Evolutionary conservation across 2,113 vertebrate species (phyloP).

Genomic region (Vanacampus margaritifer): DNA sequence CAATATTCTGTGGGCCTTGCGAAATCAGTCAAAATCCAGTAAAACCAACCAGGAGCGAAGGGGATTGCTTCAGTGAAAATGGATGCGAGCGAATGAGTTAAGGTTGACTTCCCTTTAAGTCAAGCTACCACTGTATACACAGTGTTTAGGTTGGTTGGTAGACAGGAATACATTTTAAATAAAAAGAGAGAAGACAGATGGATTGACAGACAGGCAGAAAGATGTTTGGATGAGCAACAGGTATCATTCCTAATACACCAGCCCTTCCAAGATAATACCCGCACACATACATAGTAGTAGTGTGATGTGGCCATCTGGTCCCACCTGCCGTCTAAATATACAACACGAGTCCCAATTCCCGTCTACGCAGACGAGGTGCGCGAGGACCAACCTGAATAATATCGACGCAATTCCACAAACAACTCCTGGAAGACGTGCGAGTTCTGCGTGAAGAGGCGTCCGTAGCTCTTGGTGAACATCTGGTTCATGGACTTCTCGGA

Average conservation of each 20-base stretch:
- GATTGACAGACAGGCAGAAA: not conserved
- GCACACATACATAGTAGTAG: not conserved
- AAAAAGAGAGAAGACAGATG: not conserved
- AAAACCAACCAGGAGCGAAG: too few species aligned
- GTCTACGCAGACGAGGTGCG: not conserved
- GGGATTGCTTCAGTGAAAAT: too few species aligned
- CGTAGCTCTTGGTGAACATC: constrained; percentile 86
- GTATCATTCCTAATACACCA: not conserved
- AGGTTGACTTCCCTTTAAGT: too few species aligned
- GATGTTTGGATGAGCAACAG: not conserved
- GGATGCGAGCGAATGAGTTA: too few species aligned
- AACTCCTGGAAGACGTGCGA: constrained; percentile 78
- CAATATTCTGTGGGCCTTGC: too few species aligned
- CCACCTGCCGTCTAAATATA: not conserved
- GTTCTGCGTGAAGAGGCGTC: constrained; percentile 82
- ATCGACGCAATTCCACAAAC: constrained; percentile 77
- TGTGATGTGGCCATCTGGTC: not conserved
- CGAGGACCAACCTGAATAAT: constrained; percentile 75
- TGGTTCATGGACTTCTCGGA: constrained; percentile 83
- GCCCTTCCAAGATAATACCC: not conserved
- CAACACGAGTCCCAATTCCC: not conserved
- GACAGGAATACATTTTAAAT: not conserved
- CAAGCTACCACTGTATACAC: too few species aligned
- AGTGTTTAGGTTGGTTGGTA: not conserved
- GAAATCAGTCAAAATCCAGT: too few species aligned